Evolutionary conservation across 37 sponge, comb jelly and placozoan genomes (phyloP).

Genomic region (Halisarca cf. caerulea): DNA sequence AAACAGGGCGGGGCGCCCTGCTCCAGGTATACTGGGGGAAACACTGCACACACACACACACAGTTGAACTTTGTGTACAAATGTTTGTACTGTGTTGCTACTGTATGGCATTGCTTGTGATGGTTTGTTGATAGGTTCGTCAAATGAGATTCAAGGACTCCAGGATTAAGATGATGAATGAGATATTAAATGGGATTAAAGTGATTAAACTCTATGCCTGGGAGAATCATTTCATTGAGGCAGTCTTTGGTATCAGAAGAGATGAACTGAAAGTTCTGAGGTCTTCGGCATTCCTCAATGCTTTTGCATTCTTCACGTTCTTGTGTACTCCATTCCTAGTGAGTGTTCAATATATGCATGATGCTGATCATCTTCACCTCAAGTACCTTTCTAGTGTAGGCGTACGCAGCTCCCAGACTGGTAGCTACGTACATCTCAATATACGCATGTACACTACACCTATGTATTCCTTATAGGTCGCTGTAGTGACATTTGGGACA

Average conservation of each 20-base stretch:
- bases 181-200: constrained; percentile 91
- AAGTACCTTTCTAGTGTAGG: no score
- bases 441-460: neutral
- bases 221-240: constrained; percentile 59
- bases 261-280: constrained; percentile 56
- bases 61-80: no score
- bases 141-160: constrained; percentile 83
- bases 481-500: constrained; percentile 75
- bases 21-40: no score
- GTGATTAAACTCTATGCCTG: constrained; percentile 86
- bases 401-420: no score
- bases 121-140: constrained; percentile 33
- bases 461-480: constrained; percentile 36
- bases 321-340: constrained; percentile 73
- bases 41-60: no score
- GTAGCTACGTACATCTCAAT: no score
- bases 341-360: no score
- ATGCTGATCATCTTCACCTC: no score
- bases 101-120: no score
- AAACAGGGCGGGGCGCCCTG: no score
- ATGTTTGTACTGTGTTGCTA: no score
- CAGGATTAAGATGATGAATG: constrained; percentile 84
- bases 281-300: constrained; percentile 33
- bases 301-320: constrained; percentile 57
- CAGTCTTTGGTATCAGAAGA: constrained; percentile 42